Evolutionary conservation across 2,888 invertebrate genomes (phyloP).

Genomic region (Polymixis flavicincta): DNA sequence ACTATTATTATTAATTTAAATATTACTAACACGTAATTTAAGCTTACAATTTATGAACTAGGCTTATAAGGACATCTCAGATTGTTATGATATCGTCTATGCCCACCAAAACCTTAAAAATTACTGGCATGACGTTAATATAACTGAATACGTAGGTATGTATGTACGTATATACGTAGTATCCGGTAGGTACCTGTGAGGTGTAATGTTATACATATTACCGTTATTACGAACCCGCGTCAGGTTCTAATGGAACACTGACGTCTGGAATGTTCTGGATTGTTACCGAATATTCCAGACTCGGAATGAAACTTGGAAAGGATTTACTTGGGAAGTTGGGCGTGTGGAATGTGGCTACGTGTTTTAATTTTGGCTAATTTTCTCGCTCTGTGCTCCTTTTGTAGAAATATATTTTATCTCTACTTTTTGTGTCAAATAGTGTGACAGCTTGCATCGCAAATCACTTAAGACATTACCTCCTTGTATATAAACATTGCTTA

Average conservation of each 20-base stretch:
- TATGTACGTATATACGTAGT: too few relatives aligned
- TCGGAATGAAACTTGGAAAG: constrained; percentile 43
- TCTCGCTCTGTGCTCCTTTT: neutral
- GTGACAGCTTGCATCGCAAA: neutral
- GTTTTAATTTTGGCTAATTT: constrained; percentile 5
- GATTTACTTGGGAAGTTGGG: constrained; percentile 45
- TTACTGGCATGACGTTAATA: constrained; percentile 13
- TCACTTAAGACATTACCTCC: neutral
- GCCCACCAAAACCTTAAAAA: neutral
- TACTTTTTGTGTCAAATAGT: neutral
- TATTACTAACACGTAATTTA: too few relatives aligned
- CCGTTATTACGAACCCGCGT: constrained; percentile 60
- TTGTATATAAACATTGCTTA: too few relatives aligned
- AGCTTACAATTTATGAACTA: too few relatives aligned
- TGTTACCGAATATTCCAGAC: constrained; percentile 40
- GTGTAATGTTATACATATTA: constrained; percentile 49
- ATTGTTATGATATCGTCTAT: neutral
- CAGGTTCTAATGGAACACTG: constrained; percentile 60
- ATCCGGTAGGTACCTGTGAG: too few relatives aligned
- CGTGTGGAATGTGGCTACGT: constrained; percentile 14
- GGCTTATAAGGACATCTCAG: neutral
- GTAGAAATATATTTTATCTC: too few relatives aligned
- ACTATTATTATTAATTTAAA: neutral
- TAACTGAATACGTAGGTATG: constrained; percentile 17
- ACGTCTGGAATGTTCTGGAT: constrained; percentile 51